phyloP scores from a whole-genome alignment of 2,888 invertebrate genomes.

The Latheticus oryzae region DNA sequence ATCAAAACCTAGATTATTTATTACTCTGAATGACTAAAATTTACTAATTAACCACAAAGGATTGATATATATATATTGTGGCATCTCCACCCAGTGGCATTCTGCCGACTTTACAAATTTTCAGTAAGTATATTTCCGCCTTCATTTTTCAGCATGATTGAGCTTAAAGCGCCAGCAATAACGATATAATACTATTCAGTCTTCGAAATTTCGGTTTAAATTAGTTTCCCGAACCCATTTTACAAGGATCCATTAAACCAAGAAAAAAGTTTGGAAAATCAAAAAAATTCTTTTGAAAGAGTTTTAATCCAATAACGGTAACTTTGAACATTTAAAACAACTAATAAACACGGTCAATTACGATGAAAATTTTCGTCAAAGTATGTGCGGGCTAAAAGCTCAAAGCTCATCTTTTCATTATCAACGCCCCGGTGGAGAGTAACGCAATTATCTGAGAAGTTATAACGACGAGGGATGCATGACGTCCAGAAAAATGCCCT shows the following conservation, averaged over 20 bases:
- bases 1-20: too few species aligned
- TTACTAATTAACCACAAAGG: too few species aligned
- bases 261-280: constrained; percentile 8
- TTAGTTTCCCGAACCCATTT: constrained; percentile 18
- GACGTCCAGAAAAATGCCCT: constrained; percentile 26
- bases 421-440: constrained; percentile 34
- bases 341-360: constrained; percentile 40
- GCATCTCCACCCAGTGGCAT: too few species aligned
- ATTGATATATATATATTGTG: too few species aligned
- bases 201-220: constrained; percentile 8
- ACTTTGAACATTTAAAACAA: constrained; percentile 34
- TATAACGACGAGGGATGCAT: constrained; percentile 18
- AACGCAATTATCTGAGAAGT: constrained; percentile 39
- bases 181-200: too few species aligned
- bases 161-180: too few species aligned
- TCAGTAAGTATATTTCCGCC: too few species aligned
- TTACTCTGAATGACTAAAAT: too few species aligned
- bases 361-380: constrained; percentile 35
- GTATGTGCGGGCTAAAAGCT: constrained; percentile 22
- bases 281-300: constrained; percentile 19
- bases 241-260: constrained; percentile 1
- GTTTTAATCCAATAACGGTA: constrained; percentile 15
- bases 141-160: too few species aligned
- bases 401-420: constrained; percentile 42
- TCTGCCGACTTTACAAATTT: too few species aligned